phyloP scores from a whole-genome alignment of 2,797 vertebrate genomes.

The Dendrocincla tyrannina region DNA sequence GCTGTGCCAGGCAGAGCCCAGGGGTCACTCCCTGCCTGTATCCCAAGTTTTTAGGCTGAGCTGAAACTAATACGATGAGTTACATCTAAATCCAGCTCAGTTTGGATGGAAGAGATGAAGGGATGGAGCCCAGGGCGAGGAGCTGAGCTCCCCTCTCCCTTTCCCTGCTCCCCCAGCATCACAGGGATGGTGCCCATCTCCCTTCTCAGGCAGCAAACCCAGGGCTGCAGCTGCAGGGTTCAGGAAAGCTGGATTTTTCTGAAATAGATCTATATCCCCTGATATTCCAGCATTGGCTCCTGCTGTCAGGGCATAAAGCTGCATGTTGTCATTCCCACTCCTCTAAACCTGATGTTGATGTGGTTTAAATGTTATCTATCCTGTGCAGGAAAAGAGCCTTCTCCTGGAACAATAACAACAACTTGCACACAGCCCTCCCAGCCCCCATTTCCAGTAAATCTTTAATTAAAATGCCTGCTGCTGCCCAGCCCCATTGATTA shows the following conservation, averaged over 20 bases:
- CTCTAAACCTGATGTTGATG: not conserved
- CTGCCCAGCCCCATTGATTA: not conserved
- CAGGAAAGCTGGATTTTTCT: not conserved
- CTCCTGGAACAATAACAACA: not conserved
- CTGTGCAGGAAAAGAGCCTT: not conserved
- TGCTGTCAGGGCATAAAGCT: not conserved
- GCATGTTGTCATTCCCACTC: not conserved
- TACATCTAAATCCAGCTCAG: not conserved
- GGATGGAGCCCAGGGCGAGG: not conserved
- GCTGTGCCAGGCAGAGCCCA: too few relatives aligned
- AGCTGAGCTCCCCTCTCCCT: not conserved
- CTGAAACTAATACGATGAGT: not conserved
- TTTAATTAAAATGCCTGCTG: not conserved
- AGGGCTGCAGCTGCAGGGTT: rapidly evolving
- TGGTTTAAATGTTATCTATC: constrained; percentile 3
- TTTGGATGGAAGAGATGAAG: not conserved
- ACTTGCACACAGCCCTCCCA: not conserved
- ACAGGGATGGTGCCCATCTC: not conserved
- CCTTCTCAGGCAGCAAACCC: not conserved
- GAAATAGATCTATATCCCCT: not conserved
- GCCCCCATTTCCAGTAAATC: not conserved
- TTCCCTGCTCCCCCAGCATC: not conserved
- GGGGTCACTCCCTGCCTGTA: rapidly evolving
- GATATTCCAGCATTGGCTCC: rapidly evolving
- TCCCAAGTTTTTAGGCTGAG: not conserved